Conservation (phyloP, 2,113 vertebrate species). For the Ammodytes marinus region DNA sequence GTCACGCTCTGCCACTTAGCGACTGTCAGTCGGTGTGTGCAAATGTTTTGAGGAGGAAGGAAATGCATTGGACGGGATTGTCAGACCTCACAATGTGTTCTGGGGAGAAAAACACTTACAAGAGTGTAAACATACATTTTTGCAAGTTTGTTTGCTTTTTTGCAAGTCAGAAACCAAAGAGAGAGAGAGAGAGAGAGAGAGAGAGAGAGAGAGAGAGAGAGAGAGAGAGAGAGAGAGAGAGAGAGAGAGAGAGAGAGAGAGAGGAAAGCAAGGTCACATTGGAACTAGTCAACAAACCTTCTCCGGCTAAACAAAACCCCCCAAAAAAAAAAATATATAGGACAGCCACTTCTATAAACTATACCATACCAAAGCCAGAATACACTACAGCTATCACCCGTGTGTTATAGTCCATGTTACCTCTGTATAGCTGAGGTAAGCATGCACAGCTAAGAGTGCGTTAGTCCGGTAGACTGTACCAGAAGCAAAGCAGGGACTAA, state of each 20-base stretch:
- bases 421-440: conserved; percentile 24
- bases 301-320: conserved; percentile 31
- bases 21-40: too few species aligned
- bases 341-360: neutral
- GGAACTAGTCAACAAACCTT: conserved; percentile 8
- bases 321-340: conserved; percentile 7
- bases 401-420: conserved; percentile 33
- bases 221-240: too few species aligned
- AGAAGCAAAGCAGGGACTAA: conserved; percentile 56
- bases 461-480: conserved; percentile 43
- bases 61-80: too few species aligned
- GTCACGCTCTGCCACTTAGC: too few species aligned
- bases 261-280: conserved; percentile 21
- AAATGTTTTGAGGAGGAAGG: neutral
- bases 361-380: conserved; percentile 24
- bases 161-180: too few species aligned
- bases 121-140: too few species aligned
- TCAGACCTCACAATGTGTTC: too few species aligned
- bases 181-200: too few species aligned
- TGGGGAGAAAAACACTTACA: too few species aligned
- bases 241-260: neutral
- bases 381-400: conserved; percentile 15
- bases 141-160: too few species aligned
- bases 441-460: conserved; percentile 18
- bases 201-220: too few species aligned